A percentile compares a stretch with the other conserved stretches of the same genome.
phyloP scores from a whole-genome alignment of 2,797 vertebrate species.

The Percopsis omiscomaycus region DNA sequence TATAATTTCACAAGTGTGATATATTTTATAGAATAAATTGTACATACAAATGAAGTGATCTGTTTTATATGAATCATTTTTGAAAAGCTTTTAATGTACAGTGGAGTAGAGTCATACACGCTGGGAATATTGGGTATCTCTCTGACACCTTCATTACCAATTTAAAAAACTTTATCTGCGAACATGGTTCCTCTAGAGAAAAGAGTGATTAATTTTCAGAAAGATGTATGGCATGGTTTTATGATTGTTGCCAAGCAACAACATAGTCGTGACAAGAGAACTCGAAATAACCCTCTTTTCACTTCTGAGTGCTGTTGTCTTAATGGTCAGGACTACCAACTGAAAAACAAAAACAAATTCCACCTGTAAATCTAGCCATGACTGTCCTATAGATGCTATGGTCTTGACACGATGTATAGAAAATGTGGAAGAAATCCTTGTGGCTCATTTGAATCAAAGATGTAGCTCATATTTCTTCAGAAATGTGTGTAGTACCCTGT shows the following conservation, averaged over 20 bases:
- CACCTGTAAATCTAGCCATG: background rate
- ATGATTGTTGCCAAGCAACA: constrained; percentile 68
- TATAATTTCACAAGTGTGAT: constrained; percentile 24
- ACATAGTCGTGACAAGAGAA: constrained; percentile 38
- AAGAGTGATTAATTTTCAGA: constrained; percentile 22
- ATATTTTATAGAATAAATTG: constrained; percentile 12
- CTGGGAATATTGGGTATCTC: constrained; percentile 46
- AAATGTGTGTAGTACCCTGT: constrained; percentile 24
- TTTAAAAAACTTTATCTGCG: constrained; percentile 19
- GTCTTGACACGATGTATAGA: constrained; percentile 18
- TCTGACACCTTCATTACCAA: constrained; percentile 21
- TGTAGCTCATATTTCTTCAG: constrained; percentile 35
- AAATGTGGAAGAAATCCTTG: constrained; percentile 18
- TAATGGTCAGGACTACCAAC: background rate
- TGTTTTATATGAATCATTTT: constrained; percentile 30
- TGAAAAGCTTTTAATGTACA: constrained; percentile 16
- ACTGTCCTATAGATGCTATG: constrained; percentile 1
- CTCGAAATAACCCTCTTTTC: constrained; percentile 16
- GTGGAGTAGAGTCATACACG: constrained; percentile 65
- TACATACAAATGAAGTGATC: constrained; percentile 7
- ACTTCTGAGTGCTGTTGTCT: constrained; percentile 4
- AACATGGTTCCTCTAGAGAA: constrained; percentile 32
- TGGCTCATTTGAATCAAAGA: constrained; percentile 36
- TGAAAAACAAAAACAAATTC: too few relatives aligned
- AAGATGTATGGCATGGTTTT: constrained; percentile 26